Base-by-base conservation (phyloP, 1,140 invertebrate species). In the Papilio xuthus region DNA sequence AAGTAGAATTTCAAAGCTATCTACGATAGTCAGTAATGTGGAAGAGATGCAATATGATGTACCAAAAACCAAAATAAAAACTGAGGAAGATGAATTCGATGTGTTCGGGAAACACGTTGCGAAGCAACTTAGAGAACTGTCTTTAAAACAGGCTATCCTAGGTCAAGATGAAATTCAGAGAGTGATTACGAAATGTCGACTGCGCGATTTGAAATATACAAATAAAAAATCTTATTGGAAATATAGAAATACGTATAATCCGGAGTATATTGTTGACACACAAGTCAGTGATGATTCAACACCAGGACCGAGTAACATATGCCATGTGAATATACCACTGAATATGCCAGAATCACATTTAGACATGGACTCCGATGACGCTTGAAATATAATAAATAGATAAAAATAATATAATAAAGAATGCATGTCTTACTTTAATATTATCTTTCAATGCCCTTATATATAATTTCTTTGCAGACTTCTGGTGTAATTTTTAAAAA, bases 161-260 rank as follows among this genome's bases (percentile, higher is more conserved):
- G 56, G 50, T 37, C 74, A 77, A 63, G 74, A 77, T 26, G 74
- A 77, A 77, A 77, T 77, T 23, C 74, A 77, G 37, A 67, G 74
- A 50, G 74, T 77, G 37, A 63, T 77, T 63, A 63, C 53, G 23
- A 77, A 77, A 77, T 53, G 74, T 77, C 50, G 74, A 63, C 56
- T 77, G n/a, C 32, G 32, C 28, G 74, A 77, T 77, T 44, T 77
- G 56, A 63, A 42, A 77, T 63, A 41, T 32, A 44, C 50, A 77
- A 77, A 56, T 47, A 47, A 23, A 15, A 73, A 53, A 53, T n/a
- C 8, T 8, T 53, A 53, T 53, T 53, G 50, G 50, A 53, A 53
- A 53, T n/a, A 53, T 53, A 53, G n/a, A n/a, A n/a, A n/a, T 53
- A 32, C 32, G 32, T 53, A n/a, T 53, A 53, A 53, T n/a, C 50